Base-by-base conservation (phyloP, 2,113 vertebrate species). In the Peromyscus maniculatus region DNA sequence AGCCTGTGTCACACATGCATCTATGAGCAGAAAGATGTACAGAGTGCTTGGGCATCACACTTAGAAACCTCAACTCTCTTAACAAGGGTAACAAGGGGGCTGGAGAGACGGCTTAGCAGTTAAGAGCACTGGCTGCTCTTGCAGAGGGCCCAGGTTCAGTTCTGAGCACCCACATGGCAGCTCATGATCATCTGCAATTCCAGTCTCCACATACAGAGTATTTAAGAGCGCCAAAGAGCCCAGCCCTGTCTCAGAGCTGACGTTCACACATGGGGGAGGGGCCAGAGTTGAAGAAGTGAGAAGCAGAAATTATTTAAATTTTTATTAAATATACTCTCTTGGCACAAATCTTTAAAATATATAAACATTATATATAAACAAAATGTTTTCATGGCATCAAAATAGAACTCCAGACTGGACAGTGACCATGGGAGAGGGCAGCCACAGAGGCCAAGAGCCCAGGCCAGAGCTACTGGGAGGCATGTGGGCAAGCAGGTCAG, bases 321-420 rank as follows among this genome's bases (percentile, higher is more conserved):
- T 99, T 99, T 98, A 99, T 98, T 98, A 99, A 99, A 99, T 98
- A 99, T 99, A 99, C 96, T 98, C 98, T 98, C 96, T 98, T 98
- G 98, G 98, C 98, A 98, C 98, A 98, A 98, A 98, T 98, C 98
- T 98, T 97, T 97, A 96, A 99, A 98, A 99, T 98, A 99, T 98
- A 98, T 98, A 98, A 99, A 99, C 98, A 97, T 98, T 91, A 97
- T 98, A 69, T 98, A 98, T 97, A 98, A 97, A 98, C 98, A 98
- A 98, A 98, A 97, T 98, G 92, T 98, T 98, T 98, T 98, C 98
- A 98, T 98, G 97, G 98, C 98, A 98, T 98, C 96, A 98, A 98
- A 98, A 98, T 98, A 98, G 96, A 98, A 97, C 93, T 98, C 97
- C 98, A 97, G 97, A 94, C 97, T 94, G 91, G 96, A 96, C 94